Conservation (phyloP, 2,888 invertebrate genomes). For the Dorcus hopei region DNA sequence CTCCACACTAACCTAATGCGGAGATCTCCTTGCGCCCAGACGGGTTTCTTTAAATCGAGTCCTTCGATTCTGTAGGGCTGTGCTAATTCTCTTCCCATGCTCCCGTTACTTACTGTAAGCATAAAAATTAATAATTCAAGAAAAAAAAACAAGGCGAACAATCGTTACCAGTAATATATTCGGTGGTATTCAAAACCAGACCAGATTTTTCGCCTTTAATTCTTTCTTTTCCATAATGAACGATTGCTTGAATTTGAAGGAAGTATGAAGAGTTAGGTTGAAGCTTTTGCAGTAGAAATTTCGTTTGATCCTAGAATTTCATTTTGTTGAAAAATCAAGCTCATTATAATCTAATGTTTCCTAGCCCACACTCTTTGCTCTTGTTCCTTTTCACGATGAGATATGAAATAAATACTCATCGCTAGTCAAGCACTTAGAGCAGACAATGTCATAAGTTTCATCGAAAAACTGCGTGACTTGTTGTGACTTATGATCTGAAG, state of each 20-base stretch:
- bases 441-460: too few species aligned
- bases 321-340: neutral
- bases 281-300: slow-evolving; percentile 63
- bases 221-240: slow-evolving; percentile 64
- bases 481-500: too few species aligned
- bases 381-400: too few species aligned
- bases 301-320: slow-evolving; percentile 58
- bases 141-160: neutral
- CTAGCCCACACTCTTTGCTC: too few species aligned
- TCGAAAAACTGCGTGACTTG: too few species aligned
- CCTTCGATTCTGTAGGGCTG: slow-evolving; percentile 33
- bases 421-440: too few species aligned
- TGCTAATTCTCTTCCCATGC: neutral
- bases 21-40: slow-evolving; percentile 41
- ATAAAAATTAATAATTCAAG: neutral
- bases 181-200: slow-evolving; percentile 68
- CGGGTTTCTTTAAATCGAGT: slow-evolving; percentile 41
- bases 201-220: slow-evolving; percentile 69
- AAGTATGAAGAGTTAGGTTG: slow-evolving; percentile 71
- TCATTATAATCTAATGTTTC: too few species aligned
- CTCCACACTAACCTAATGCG: slow-evolving; percentile 44
- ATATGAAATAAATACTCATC: too few species aligned
- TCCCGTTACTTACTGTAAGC: neutral
- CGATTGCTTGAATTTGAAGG: slow-evolving; percentile 74
- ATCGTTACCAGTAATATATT: slow-evolving; percentile 45